Conservation (phyloP, 2,113 vertebrate species). For the Melanerpes formicivorus region DNA sequence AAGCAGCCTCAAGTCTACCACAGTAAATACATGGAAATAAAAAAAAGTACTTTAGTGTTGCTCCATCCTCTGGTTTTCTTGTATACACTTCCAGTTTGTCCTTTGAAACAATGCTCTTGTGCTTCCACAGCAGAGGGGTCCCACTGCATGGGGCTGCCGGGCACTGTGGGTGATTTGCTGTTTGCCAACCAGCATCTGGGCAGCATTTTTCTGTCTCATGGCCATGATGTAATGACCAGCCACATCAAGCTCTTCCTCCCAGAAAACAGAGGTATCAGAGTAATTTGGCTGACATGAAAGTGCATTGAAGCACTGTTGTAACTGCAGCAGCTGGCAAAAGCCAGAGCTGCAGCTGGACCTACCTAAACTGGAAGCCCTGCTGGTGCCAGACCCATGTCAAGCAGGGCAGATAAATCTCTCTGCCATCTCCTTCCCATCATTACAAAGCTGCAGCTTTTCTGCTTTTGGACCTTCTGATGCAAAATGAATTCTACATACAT, state of each 20-base stretch:
- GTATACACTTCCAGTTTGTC: accelerated
- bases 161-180: background rate
- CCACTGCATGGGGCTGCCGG: background rate
- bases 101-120: background rate
- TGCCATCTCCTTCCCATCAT: background rate
- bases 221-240: background rate
- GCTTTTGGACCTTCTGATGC: background rate
- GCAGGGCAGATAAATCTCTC: background rate
- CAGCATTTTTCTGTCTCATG: background rate
- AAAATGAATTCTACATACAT: background rate
- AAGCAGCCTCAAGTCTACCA: background rate
- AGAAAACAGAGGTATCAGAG: background rate
- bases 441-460: background rate
- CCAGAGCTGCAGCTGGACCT: background rate
- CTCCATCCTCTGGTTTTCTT: background rate
- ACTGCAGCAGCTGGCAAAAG: background rate
- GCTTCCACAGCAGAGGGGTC: background rate
- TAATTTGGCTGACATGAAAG: background rate
- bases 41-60: background rate
- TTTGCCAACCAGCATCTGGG: background rate
- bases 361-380: background rate
- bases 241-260: background rate
- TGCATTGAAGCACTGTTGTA: background rate
- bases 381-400: background rate
- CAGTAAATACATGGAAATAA: background rate